Conservation (phyloP, 92 coral and sea anemone species). For the Chrysogorgia sp. region DNA sequence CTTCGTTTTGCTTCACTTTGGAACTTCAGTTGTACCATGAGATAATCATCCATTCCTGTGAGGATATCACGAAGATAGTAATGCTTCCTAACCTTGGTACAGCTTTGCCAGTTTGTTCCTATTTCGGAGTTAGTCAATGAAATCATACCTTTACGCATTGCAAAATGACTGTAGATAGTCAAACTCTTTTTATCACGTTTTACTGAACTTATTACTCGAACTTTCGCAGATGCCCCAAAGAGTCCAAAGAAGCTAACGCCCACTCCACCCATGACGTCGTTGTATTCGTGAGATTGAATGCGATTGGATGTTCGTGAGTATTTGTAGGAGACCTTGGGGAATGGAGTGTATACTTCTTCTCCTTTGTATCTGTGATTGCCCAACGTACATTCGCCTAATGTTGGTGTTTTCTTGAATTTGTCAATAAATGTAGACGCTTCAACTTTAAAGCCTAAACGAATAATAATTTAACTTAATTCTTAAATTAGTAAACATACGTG, state of each 20-base stretch:
- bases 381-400: conserved; percentile 21
- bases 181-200: conserved; percentile 24
- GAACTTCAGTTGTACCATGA: conserved; percentile 19
- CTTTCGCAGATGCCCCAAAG: conserved; percentile 24
- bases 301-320: conserved; percentile 13
- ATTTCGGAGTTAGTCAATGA: conserved; percentile 20
- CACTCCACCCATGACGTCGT: conserved; percentile 22
- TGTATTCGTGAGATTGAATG: conserved; percentile 10
- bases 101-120: conserved; percentile 30
- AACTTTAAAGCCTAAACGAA: conserved; percentile 13
- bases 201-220: conserved; percentile 1
- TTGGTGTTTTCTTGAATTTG: conserved; percentile 4
- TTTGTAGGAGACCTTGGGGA: neutral
- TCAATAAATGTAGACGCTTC: conserved; percentile 6
- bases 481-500: too few relatives aligned
- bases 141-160: conserved; percentile 13
- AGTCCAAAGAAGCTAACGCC: conserved; percentile 21
- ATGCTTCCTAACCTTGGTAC: conserved; percentile 13
- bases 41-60: conserved; percentile 22
- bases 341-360: conserved; percentile 17
- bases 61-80: conserved; percentile 24
- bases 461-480: neutral
- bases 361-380: conserved; percentile 29
- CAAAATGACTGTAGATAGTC: conserved; percentile 21
- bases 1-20: conserved; percentile 17